A percentile compares a stretch with the other conserved stretches of the same genome.
Conservation (phyloP, 2,888 invertebrate genomes). For the Mythimna loreyi region DNA sequence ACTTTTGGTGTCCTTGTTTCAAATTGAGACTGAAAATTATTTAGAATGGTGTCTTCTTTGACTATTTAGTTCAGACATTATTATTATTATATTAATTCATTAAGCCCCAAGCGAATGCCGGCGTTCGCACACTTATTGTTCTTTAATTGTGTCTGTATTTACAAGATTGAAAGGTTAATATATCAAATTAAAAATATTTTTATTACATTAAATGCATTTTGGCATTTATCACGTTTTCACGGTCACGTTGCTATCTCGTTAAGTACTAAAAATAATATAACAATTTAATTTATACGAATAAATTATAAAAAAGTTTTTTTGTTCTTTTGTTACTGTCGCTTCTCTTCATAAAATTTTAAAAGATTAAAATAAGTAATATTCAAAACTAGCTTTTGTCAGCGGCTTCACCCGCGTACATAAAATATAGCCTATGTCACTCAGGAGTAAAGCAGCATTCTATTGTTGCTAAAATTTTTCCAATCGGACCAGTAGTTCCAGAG, state of each 20-base stretch:
- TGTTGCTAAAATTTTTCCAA: no score
- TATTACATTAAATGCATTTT: neutral
- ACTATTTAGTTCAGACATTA: neutral
- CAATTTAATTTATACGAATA: neutral
- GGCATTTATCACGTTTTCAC: neutral
- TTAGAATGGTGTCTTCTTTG: constrained; percentile 23
- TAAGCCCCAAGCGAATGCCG: no score
- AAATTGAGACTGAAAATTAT: constrained; percentile 49
- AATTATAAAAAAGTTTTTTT: neutral
- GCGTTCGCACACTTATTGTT: no score
- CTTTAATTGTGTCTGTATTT: no score
- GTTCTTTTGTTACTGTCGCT: neutral
- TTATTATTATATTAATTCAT: no score
- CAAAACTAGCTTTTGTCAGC: no score
- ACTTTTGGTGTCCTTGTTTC: constrained; percentile 60
- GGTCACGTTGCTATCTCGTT: neutral
- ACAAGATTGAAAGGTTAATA: no score
- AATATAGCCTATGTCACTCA: no score
- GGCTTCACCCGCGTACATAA: no score
- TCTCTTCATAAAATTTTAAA: neutral
- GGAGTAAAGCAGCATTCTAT: no score
- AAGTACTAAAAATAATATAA: no score
- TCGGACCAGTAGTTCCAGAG: no score
- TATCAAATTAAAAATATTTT: neutral
- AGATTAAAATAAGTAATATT: neutral